phyloP scores from a whole-genome alignment of 1,140 invertebrate species.

The Drosophila ercepeae region DNA sequence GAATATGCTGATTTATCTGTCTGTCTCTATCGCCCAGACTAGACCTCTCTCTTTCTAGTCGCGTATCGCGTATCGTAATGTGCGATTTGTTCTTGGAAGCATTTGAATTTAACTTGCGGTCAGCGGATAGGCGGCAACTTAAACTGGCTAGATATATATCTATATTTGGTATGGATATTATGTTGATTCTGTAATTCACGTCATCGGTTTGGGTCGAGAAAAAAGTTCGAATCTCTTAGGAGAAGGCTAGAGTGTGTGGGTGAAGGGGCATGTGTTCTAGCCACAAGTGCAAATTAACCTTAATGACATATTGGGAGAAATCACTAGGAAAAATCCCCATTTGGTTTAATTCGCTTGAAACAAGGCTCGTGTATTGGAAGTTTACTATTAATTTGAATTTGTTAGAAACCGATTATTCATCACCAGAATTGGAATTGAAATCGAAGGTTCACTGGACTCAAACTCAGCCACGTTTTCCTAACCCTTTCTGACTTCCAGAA shows the following conservation, averaged over 20 bases:
- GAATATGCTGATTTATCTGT: conserved; percentile 44
- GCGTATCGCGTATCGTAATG: conserved; percentile 32
- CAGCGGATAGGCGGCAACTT: conserved; percentile 27
- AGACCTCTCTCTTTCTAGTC: conserved; percentile 4
- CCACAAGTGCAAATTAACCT: conserved; percentile 32
- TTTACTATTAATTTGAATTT: conserved; percentile 6
- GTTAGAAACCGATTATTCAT: not conserved
- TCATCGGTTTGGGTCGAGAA: conserved; percentile 34
- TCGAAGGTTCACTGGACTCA: not conserved
- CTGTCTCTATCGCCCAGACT: conserved; percentile 5
- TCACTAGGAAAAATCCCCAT: conserved; percentile 19
- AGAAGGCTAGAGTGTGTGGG: not conserved
- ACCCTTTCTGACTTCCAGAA: no score
- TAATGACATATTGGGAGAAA: conserved; percentile 17
- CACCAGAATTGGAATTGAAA: not conserved
- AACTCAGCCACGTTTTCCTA: no score
- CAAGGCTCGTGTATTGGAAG: not conserved
- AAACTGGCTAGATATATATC: conserved; percentile 11
- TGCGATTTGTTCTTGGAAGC: conserved; percentile 61
- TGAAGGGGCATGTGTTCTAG: conserved; percentile 6
- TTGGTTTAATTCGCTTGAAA: conserved; percentile 2
- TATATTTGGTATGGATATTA: conserved; percentile 51
- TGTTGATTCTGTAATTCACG: conserved; percentile 44
- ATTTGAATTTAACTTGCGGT: conserved; percentile 48
- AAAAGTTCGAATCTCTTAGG: not conserved